Evolutionary conservation across 1,140 invertebrate species (phyloP), one percentile per base, ranked within the genome.

Genomic region (Charaxes varanes): DNA sequence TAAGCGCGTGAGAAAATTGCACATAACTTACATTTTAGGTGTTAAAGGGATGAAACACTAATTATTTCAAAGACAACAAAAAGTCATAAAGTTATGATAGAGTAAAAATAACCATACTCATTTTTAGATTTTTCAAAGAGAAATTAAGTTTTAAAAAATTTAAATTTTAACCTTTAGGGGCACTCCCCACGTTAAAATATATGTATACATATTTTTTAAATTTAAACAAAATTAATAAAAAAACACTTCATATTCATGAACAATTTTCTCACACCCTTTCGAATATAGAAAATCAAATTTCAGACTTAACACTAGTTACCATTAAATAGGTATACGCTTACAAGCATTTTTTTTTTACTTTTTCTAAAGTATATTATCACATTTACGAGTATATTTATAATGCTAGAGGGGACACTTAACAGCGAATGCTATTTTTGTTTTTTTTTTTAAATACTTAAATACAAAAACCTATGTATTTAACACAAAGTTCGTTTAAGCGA

Each of bases 351-450:
- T 78, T 68, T 67, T 66, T 46, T 41, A 42, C 45, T 63, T 72
- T 70, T 69, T 77, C 58, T 60, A 68, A 53, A 62, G 61, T 60
- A 70, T 70, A 70, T 70, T 76, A 80, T 80, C 74, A 80, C 74
- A 80, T 80, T 80, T 72, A 74, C 53, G 71, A 77, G 70, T 77
- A 77, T 76, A 60, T 62, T 50, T 47, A 65, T 72, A 62, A 73
- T 41, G 49, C 71, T 74, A 76, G 37, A 57, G 41, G 59, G 65
- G 53, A 34, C 30, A 62, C 41, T 61, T 62, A 64, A 46, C 38
- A 63, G 55, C 56, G 55, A 61, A 72, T 70, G 63, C 54, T 52
- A 42, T 65, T 63, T 70, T 70, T 65, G 57, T 62, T 21, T 50
- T 56, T 62, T 68, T 65, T 51, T 45, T 28, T 19, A 17, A 6